Conservation (phyloP, 2,797 vertebrate species). For the Chrosomus eos region DNA sequence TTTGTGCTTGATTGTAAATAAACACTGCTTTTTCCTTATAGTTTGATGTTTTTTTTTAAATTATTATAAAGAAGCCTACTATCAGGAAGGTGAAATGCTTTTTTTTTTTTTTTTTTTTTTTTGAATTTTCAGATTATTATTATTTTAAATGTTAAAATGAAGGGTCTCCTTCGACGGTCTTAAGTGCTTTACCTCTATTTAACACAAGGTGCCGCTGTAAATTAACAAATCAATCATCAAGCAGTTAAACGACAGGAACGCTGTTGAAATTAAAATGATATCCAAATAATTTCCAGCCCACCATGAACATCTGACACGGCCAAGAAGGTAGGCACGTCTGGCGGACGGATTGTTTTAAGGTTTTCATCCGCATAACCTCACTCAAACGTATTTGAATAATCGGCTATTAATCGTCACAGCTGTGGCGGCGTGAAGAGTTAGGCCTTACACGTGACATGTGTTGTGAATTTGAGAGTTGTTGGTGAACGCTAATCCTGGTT, state of each 20-base stretch:
- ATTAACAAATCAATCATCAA: slow-evolving; percentile 45
- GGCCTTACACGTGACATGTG: not conserved
- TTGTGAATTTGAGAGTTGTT: not conserved
- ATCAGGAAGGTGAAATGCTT: not conserved
- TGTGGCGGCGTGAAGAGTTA: not conserved
- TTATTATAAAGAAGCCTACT: not conserved
- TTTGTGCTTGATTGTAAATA: slow-evolving; percentile 47
- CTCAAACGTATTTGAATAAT: not conserved
- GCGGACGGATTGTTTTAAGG: not conserved
- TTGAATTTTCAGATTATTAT: not conserved
- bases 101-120: too few species aligned
- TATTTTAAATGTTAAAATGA: not conserved
- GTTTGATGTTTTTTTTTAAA: not conserved
- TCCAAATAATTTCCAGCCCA: not conserved
- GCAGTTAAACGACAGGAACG: not conserved
- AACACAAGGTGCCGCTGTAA: slow-evolving; percentile 60
- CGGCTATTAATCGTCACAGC: not conserved
- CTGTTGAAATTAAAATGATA: not conserved
- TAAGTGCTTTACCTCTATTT: slow-evolving; percentile 13
- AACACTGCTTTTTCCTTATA: slow-evolving; percentile 21
- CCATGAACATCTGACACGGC: not conserved
- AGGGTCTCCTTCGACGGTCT: not conserved
- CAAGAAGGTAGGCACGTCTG: not conserved
- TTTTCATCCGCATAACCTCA: not conserved
- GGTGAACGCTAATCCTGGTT: not conserved